phyloP scores from a whole-genome alignment of 2,113 vertebrate species.

The Picathartes gymnocephalus region DNA sequence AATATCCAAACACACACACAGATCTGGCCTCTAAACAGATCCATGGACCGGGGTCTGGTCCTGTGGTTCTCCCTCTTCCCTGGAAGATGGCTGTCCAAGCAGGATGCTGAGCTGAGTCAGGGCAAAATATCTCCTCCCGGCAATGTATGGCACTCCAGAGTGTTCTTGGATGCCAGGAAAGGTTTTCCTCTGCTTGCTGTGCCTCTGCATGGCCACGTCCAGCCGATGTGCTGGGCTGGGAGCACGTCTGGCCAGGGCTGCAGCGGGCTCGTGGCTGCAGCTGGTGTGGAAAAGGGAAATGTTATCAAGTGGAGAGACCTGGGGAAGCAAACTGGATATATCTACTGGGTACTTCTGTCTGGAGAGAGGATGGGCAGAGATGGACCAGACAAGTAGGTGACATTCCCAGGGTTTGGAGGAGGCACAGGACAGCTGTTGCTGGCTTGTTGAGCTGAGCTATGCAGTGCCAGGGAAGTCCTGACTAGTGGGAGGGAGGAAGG shows the following conservation, averaged over 20 bases:
- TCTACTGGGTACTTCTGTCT: neutral
- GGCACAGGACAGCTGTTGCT: neutral
- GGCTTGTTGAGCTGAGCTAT: neutral
- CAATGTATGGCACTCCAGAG: neutral
- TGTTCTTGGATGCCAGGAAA: neutral
- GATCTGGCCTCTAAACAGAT: neutral
- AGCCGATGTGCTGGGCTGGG: neutral
- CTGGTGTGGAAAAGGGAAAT: neutral
- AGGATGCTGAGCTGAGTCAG: neutral
- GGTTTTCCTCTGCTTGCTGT: neutral
- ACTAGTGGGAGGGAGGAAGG: neutral
- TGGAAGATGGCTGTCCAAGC: neutral
- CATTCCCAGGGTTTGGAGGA: neutral
- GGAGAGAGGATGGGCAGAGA: neutral
- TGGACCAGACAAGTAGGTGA: neutral
- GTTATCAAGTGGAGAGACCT: neutral
- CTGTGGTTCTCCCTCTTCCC: neutral
- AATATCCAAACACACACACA: neutral
- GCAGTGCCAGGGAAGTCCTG: neutral
- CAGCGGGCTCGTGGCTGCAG: neutral
- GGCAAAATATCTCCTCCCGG: neutral
- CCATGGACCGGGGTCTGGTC: fast-evolving
- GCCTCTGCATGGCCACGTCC: fast-evolving
- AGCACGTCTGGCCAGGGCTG: neutral
- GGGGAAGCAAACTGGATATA: neutral